Conservation (phyloP, 1,140 invertebrate genomes). For the Aphelinus atriplicis region DNA sequence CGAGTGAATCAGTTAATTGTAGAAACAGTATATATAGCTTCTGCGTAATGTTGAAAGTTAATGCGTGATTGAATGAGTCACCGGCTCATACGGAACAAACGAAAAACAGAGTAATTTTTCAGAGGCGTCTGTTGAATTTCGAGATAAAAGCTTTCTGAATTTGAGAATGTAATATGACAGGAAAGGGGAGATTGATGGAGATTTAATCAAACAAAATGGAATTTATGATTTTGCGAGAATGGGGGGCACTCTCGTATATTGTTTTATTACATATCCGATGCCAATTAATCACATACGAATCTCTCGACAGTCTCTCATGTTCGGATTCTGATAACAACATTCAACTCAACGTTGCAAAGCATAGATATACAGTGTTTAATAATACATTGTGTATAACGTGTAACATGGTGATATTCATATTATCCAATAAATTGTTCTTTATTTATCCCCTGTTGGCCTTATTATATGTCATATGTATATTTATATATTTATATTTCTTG, state of each 20-base stretch:
- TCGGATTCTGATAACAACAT: slow-evolving; percentile 58
- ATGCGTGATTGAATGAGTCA: no score
- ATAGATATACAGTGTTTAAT: slow-evolving; percentile 51
- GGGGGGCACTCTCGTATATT: slow-evolving; percentile 19
- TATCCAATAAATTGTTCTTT: slow-evolving; percentile 51
- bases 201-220: not conserved
- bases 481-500: slow-evolving; percentile 50
- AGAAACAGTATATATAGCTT: no score
- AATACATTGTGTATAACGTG: slow-evolving; percentile 59
- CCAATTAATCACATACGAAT: slow-evolving; percentile 47
- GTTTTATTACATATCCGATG: slow-evolving; percentile 63
- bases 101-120: no score
- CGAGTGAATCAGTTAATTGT: no score
- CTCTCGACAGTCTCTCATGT: slow-evolving; percentile 55
- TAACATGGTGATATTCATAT: slow-evolving; percentile 57
- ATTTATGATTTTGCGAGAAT: slow-evolving; percentile 31
- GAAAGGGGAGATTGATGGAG: no score
- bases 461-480: slow-evolving; percentile 41
- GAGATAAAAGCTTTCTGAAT: no score
- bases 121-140: no score
- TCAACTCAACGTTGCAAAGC: slow-evolving; percentile 63
- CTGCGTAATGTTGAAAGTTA: no score
- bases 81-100: no score
- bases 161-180: no score
- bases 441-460: slow-evolving; percentile 37